A percentile compares a stretch with the other conserved stretches of the same genome.
Conservation (phyloP, 2,113 vertebrate species). For the Isurus oxyrinchus region DNA sequence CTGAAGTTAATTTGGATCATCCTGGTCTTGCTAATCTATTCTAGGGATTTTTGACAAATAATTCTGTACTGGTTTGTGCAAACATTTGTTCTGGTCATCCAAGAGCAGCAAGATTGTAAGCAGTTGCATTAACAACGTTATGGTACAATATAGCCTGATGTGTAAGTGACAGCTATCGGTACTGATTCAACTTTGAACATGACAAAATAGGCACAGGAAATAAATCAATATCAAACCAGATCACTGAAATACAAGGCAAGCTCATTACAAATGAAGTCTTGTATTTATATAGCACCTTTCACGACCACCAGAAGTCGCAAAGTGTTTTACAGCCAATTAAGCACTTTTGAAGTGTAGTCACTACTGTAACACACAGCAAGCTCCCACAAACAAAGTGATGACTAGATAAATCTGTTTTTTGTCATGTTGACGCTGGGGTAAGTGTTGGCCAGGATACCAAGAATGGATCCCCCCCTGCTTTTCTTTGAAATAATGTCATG, state of each 20-base stretch:
- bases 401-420: neutral
- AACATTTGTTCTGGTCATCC: neutral
- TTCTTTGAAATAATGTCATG: no score
- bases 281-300: no score
- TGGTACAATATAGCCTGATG: neutral
- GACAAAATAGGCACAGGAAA: neutral
- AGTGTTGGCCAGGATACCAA: neutral
- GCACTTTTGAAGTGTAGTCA: no score
- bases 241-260: neutral
- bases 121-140: neutral
- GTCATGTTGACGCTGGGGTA: neutral
- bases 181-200: neutral
- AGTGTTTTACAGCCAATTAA: no score
- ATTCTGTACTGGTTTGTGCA: neutral
- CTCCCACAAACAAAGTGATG: no score
- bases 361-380: no score
- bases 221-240: neutral
- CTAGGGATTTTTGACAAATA: neutral
- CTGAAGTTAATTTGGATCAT: neutral
- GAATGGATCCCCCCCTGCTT: no score
- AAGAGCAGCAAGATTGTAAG: neutral
- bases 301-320: no score
- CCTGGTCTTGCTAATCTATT: neutral
- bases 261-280: neutral
- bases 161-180: neutral